phyloP scores from a whole-genome alignment of 2,113 vertebrate species.

The Mormoops blainvillei region DNA sequence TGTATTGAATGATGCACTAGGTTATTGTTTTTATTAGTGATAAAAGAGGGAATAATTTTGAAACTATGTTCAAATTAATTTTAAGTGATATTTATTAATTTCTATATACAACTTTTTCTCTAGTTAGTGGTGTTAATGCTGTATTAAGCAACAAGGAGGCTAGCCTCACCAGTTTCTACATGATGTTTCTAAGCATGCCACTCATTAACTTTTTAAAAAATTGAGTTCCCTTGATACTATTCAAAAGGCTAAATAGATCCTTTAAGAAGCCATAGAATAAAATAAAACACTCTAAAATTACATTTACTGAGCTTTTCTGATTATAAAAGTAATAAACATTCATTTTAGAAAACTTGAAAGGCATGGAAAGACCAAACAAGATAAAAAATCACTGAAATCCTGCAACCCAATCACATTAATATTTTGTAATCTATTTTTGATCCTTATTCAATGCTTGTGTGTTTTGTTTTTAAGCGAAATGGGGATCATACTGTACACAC shows the following conservation, averaged over 20 bases:
- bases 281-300: slow-evolving; percentile 24
- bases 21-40: slow-evolving; percentile 1
- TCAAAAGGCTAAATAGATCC: slow-evolving; percentile 35
- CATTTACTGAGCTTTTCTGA: not conserved
- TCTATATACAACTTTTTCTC: not conserved
- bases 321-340: slow-evolving; percentile 16
- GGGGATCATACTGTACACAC: not conserved
- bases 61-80: not conserved
- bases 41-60: slow-evolving; percentile 9
- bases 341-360: slow-evolving; percentile 22
- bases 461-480: slow-evolving; percentile 11
- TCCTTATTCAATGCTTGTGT: not conserved
- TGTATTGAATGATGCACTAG: not conserved
- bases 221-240: not conserved
- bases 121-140: not conserved
- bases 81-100: not conserved
- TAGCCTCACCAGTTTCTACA: not conserved
- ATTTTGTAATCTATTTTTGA: not conserved
- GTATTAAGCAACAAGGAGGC: not conserved
- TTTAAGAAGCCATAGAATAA: slow-evolving; percentile 6
- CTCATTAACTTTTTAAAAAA: not conserved
- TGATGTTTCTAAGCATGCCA: not conserved
- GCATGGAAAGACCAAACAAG: not conserved
- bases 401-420: not conserved
- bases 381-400: slow-evolving; percentile 5